Base-by-base conservation (phyloP, 2,113 vertebrate species). In the Paedocypris sp. region DNA sequence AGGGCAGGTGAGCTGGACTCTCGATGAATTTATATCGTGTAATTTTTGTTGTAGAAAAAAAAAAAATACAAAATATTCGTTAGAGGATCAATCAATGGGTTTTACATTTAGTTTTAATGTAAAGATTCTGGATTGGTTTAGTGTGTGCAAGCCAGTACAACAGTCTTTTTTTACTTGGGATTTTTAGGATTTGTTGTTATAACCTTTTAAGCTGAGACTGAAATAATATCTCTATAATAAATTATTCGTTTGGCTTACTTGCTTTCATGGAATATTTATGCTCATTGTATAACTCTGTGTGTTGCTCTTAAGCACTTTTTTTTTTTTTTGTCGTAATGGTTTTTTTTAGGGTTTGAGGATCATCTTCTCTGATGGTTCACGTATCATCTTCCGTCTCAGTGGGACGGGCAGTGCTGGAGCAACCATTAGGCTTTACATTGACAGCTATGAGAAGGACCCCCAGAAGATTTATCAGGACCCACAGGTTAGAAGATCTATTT, bases 1-100 rank as follows among this genome's bases (percentile, higher is more conserved):
- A 80, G 96, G 97, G 79, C 96, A 99, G 91, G 95, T 98, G 67
- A 74, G 79, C n/a, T n/a, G n/a, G n/a, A n/a, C n/a, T n/a, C n/a
- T n/a, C n/a, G n/a, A n/a, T n/a, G n/a, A n/a, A n/a, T n/a, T n/a
- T n/a, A n/a, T n/a, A n/a, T n/a, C n/a, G n/a, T n/a, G n/a, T n/a
- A n/a, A n/a, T n/a, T n/a, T n/a, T n/a, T n/a, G n/a, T n/a, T n/a
- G n/a, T n/a, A n/a, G n/a, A n/a, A n/a, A n/a, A n/a, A n/a, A n/a
- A n/a, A n/a, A n/a, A n/a, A n/a, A 25, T 29, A 9, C 6, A 50
- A 6, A 32, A 33, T 8, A 19, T n/a, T n/a, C 3, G 5, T 2
- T 12, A n/a, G n/a, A n/a, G n/a, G n/a, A n/a, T n/a, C n/a, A n/a
- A n/a, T n/a, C n/a, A n/a, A n/a, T n/a, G n/a, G n/a, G n/a, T n/a